Conservation (phyloP, 2,888 invertebrate species). For the Azorinus chamasolen region DNA sequence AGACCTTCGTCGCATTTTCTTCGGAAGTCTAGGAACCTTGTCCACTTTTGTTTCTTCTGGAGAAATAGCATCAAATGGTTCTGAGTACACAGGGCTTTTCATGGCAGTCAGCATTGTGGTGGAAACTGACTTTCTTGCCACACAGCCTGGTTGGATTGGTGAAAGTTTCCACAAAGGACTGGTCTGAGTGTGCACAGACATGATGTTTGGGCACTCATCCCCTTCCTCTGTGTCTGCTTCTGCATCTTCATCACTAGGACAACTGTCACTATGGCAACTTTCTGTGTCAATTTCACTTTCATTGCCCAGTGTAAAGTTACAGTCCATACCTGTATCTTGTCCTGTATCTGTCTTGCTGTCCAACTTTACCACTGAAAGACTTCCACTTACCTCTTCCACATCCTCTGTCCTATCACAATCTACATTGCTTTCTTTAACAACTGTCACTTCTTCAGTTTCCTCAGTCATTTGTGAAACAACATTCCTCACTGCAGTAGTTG, state of each 20-base stretch:
- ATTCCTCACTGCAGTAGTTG: neutral
- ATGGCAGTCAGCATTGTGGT: constrained; percentile 68
- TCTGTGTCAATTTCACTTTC: constrained; percentile 51
- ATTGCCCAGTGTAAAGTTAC: constrained; percentile 13
- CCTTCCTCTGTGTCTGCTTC: constrained; percentile 44
- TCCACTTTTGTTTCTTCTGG: constrained; percentile 51
- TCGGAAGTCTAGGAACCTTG: constrained; percentile 58
- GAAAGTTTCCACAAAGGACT: constrained; percentile 66
- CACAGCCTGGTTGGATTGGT: constrained; percentile 47
- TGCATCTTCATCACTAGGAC: constrained; percentile 48
- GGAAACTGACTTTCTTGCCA: constrained; percentile 59
- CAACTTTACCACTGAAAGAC: too few species aligned
- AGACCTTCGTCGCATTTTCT: constrained; percentile 72
- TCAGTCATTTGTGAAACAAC: too few species aligned
- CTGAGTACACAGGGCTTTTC: constrained; percentile 85
- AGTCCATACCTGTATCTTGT: too few species aligned
- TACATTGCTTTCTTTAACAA: too few species aligned
- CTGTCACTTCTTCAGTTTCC: too few species aligned
- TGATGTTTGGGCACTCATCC: constrained; percentile 23
- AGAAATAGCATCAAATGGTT: constrained; percentile 86
- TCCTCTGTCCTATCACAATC: too few species aligned
- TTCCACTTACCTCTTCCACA: too few species aligned
- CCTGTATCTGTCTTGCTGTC: too few species aligned
- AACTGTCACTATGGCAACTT: constrained; percentile 48
- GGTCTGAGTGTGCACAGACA: constrained; percentile 68